Evolutionary conservation across 1,140 invertebrate species (phyloP), one percentile per base, ranked within the genome.

Genomic region (Drosophila nebulosa): DNA sequence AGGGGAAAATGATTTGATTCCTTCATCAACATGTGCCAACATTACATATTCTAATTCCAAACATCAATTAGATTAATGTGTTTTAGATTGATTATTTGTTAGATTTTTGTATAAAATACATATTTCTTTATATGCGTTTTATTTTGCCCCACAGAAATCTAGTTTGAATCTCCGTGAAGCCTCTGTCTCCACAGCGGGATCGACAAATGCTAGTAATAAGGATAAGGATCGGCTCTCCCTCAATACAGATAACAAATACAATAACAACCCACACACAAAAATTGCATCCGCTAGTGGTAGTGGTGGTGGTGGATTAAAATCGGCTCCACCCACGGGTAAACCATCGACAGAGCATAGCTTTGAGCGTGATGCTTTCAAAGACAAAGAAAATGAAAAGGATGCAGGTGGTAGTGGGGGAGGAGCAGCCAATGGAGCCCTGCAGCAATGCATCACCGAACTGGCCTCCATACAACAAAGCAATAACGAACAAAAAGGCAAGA

Each of bases 371-470:
- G 89, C 90, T 27, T 18, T 46, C 3, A 91, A 91, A 70, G 90
- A 91, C 66, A 74, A 73, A 4, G 89, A 83, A 58, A 91, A 86
- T 7, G 90, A 91, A 57, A 91, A 91, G 73, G 89, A 91, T 30
- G 61, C 74, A 4, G 39, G 16, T 6, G n/a, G 14, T 18, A 16
- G 2, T 21, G 39, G 39, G 6, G 39, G 39, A 46, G 39, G n/a
- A 2, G 39, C 39, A 46, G 39, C 39, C 39, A 90, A 91, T 62
- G 90, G 90, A 10, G 90, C 90, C 5, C 62, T 91, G 26, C 86
- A 91, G 58, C 94, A 95, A 90, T 95, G 94, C 76, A 94, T 95
- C 64, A 94, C 92, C 68, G 94, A 95, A 86, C 77, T 95, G 68
- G 94, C 93, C n/a, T 91, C 90, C 30, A 84, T 90, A 32, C 60